Percentiles rank a stretch among this genome's conserved stretches.
These are phyloP conservation scores for Sinocyclocheilus rhinocerous DNA, from an alignment of 2,113 vertebrate species.

Conservation along the genomic window DNA sequence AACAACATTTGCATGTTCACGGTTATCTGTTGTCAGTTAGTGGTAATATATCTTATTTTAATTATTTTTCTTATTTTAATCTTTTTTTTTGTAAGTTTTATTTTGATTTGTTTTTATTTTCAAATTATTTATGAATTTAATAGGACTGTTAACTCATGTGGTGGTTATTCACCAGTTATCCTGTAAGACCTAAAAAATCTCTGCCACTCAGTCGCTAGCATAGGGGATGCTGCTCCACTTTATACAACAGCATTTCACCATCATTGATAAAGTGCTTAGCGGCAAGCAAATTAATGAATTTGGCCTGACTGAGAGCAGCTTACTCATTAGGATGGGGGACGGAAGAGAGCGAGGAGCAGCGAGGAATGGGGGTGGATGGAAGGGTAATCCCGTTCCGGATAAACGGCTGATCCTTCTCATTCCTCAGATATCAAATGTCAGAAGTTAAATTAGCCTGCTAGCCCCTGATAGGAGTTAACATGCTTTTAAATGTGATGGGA, in stretches of 20 bases:
- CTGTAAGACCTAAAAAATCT: slow-evolving; percentile 40
- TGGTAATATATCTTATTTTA: not conserved
- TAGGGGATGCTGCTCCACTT: slow-evolving; percentile 58
- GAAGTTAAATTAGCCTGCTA: slow-evolving; percentile 85
- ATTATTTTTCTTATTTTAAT: too few species aligned
- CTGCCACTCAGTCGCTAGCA: not conserved
- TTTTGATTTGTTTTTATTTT: not conserved
- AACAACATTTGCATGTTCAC: too few species aligned
- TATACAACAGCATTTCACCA: slow-evolving; percentile 72
- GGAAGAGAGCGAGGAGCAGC: slow-evolving; percentile 52
- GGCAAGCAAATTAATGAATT: slow-evolving; percentile 80
- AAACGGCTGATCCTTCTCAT: slow-evolving; percentile 84
- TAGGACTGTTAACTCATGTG: not conserved
- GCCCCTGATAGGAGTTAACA: slow-evolving; percentile 80
- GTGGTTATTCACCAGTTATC: not conserved
- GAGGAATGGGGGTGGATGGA: slow-evolving; percentile 55
- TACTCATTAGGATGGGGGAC: slow-evolving; percentile 45
- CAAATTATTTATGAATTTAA: not conserved
- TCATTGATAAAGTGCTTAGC: slow-evolving; percentile 84
- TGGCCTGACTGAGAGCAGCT: slow-evolving; percentile 70
- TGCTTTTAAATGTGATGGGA: slow-evolving; percentile 73
- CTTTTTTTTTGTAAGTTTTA: not conserved
- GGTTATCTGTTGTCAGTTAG: not conserved
- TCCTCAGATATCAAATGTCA: slow-evolving; percentile 84
- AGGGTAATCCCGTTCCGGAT: slow-evolving; percentile 83